Evolutionary conservation across 2,888 invertebrate genomes (phyloP).

Genomic region (Philhelius pedissequus): DNA sequence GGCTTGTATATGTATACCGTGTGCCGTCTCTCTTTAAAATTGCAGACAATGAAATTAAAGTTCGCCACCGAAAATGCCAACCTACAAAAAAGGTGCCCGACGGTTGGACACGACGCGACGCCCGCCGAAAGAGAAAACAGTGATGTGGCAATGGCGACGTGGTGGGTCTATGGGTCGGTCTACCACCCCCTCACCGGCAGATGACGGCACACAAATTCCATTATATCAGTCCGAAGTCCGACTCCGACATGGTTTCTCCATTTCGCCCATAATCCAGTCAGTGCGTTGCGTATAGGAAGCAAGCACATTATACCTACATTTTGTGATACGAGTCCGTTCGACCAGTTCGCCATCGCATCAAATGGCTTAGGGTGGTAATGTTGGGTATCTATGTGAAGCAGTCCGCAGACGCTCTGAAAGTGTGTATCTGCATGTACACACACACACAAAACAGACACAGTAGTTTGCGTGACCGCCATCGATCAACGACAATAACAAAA

Average conservation of each 20-base stretch:
- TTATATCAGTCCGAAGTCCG: slow-evolving; percentile 68
- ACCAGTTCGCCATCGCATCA: neutral
- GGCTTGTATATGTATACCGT: slow-evolving; percentile 9
- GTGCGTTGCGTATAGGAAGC: too few species aligned
- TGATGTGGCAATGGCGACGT: neutral
- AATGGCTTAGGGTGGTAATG: neutral
- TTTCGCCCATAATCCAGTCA: slow-evolving; percentile 17
- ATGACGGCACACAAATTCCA: slow-evolving; percentile 64
- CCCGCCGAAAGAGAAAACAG: neutral
- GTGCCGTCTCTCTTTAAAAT: slow-evolving; percentile 51
- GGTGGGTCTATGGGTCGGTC: slow-evolving; percentile 44
- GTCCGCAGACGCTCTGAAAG: slow-evolving; percentile 64
- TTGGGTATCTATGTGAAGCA: slow-evolving; percentile 49
- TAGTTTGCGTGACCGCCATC: slow-evolving; percentile 70
- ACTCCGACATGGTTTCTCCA: slow-evolving; percentile 53
- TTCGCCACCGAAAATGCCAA: slow-evolving; percentile 57
- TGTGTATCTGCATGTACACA: too few species aligned
- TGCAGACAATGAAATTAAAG: slow-evolving; percentile 68
- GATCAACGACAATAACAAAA: slow-evolving; percentile 69
- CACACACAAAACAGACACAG: slow-evolving; percentile 9
- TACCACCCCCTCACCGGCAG: slow-evolving; percentile 51
- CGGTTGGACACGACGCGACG: neutral
- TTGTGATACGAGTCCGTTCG: neutral
- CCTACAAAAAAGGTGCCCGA: slow-evolving; percentile 56
- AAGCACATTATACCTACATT: slow-evolving; percentile 4